Evolutionary conservation across 2,113 vertebrate genomes (phyloP).

Genomic region (Aegotheles bennettii): DNA sequence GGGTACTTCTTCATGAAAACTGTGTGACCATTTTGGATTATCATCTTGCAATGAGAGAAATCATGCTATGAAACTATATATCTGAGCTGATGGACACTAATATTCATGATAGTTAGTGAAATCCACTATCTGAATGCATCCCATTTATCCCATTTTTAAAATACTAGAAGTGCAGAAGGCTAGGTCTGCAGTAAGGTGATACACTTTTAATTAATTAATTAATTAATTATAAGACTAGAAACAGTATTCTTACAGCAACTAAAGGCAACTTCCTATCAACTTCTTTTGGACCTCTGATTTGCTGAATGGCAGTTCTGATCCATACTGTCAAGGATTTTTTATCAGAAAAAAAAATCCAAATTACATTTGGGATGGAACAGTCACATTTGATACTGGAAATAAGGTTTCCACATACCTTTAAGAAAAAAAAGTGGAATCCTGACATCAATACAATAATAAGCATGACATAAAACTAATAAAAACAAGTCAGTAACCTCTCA

Average conservation of each 20-base stretch:
- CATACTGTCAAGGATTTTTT: not conserved
- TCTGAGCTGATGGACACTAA: accelerated
- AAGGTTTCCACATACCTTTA: not conserved
- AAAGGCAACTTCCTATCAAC: not conserved
- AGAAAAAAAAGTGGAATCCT: not conserved
- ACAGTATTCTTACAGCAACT: not conserved
- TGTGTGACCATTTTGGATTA: not conserved
- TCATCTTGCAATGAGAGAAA: not conserved
- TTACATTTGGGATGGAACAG: not conserved
- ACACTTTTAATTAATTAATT: not conserved
- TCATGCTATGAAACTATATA: not conserved
- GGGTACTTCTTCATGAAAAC: not conserved
- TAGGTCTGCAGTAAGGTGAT: not conserved
- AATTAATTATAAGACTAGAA: not conserved
- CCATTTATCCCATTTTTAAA: not conserved
- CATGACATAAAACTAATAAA: not conserved
- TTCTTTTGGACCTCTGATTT: not conserved
- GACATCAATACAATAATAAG: not conserved
- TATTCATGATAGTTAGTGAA: not conserved
- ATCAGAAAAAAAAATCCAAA: not conserved
- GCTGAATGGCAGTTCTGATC: not conserved
- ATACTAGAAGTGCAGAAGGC: not conserved
- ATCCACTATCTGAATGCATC: not conserved
- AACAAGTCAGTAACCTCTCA: not conserved
- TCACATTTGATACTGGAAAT: not conserved